Evolutionary conservation across 2,797 vertebrate species (phyloP), one percentile per base, ranked within the genome.

Genomic region (Lutjanus campechanus): DNA sequence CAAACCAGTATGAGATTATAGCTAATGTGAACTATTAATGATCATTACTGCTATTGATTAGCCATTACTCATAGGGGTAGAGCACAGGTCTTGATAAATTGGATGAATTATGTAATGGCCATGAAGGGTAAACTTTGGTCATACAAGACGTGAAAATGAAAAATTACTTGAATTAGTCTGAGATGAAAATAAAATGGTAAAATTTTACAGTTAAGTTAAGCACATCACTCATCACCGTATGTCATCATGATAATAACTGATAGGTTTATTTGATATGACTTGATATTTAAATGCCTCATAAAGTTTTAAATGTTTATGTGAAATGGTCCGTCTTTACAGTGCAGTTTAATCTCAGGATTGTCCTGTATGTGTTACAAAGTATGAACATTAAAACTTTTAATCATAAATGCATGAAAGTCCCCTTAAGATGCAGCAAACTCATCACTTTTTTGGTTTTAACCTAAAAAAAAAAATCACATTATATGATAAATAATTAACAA

Each of bases 31-130:
- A 81, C 77, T 87, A 91, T 93, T 90, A 92, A 91, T 91, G 87
- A 89, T 89, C 75, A 92, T 90, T 91, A 90, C 79, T 84, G 79
- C 62, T 92, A 94, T 93, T 92, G 92, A 95, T 93, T 91, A 84
- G 50, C n/a, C 81, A 91, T 93, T 92, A 89, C 85, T 93, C 82
- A 89, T 73, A 74, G 62, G 22, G 56, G 76, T 49, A 62, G 71
- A 78, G 71, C 1, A 50, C 51, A 66, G 77, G 49, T 70, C 59
- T 54, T 85, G 81, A 87, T 92, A 66, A 82, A 92, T 88, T 87
- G 77, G 50, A 79, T 81, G 64, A 87, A 91, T 89, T 82, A 84
- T 82, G 73, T 71, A 84, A 83, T 41, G 63, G 60, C 36, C 55
- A 73, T 83, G 73, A 83, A 83, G 72, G 68, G 67, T 79, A 76